These are phyloP conservation scores for Macropis europaea DNA, from an alignment of 2,888 invertebrate species.

Conservation along the genomic window DNA sequence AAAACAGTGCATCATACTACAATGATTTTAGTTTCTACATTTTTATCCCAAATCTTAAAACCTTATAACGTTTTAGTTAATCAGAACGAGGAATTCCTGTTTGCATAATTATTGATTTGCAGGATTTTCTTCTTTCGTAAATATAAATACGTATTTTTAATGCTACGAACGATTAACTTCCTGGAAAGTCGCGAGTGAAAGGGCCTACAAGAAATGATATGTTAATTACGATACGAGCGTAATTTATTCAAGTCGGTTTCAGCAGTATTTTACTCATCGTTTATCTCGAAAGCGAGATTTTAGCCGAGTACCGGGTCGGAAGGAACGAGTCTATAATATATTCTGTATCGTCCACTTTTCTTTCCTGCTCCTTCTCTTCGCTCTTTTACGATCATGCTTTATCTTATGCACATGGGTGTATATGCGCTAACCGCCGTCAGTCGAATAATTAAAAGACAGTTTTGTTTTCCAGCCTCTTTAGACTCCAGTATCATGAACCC, in stretches of 20 bases:
- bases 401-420: constrained; percentile 19
- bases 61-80: too few relatives aligned
- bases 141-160: too few relatives aligned
- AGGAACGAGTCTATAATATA: constrained; percentile 75
- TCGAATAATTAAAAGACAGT: constrained; percentile 69
- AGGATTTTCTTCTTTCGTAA: too few relatives aligned
- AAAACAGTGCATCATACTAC: too few relatives aligned
- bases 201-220: constrained; percentile 12
- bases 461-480: constrained; percentile 42
- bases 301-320: constrained; percentile 66
- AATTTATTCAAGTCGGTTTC: constrained; percentile 45
- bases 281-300: constrained; percentile 64
- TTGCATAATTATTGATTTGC: too few relatives aligned
- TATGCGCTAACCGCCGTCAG: constrained; percentile 36
- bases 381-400: constrained; percentile 33
- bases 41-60: too few relatives aligned
- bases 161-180: not conserved
- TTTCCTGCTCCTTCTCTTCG: constrained; percentile 37
- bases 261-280: constrained; percentile 45
- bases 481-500: too few relatives aligned
- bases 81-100: too few relatives aligned
- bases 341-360: constrained; percentile 67
- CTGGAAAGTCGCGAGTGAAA: not conserved
- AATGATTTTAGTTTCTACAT: too few relatives aligned
- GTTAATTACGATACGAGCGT: constrained; percentile 26